phyloP scores from a whole-genome alignment of 2,888 invertebrate genomes.

The Plebejus anna region DNA sequence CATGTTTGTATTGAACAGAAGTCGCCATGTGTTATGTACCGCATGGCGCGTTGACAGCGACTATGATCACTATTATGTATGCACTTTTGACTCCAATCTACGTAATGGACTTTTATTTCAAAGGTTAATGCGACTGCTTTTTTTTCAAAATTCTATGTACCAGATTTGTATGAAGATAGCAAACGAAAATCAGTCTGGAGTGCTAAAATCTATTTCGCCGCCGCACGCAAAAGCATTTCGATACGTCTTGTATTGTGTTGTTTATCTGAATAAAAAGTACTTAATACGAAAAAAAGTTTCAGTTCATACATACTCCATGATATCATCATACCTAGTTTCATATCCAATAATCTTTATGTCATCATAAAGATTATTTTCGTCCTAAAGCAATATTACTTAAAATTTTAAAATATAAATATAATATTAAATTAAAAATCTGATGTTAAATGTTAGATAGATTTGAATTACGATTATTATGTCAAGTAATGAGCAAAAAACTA shows the following conservation, averaged over 20 bases:
- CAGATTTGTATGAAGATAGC: neutral
- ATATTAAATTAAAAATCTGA: no score
- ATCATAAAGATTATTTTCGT: no score
- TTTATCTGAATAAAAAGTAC: no score
- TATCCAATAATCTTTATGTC: no score
- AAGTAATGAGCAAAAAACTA: neutral
- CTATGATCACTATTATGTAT: conserved; percentile 59
- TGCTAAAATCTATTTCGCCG: neutral
- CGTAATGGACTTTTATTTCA: conserved; percentile 37
- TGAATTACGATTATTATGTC: neutral
- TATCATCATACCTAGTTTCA: no score
- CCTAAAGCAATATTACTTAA: no score
- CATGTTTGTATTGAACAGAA: conserved; percentile 48
- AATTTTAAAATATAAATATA: no score
- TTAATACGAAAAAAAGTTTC: no score
- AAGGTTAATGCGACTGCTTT: conserved; percentile 29
- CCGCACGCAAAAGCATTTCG: no score
- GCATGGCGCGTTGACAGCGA: conserved; percentile 71
- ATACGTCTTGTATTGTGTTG: no score
- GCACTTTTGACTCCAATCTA: conserved; percentile 57
- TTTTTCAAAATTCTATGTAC: neutral
- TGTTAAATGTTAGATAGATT: no score
- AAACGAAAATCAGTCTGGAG: neutral
- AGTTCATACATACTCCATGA: no score
- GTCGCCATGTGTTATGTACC: conserved; percentile 68